phyloP scores from a whole-genome alignment of 2,888 invertebrate genomes.

The Plusia festucae region DNA sequence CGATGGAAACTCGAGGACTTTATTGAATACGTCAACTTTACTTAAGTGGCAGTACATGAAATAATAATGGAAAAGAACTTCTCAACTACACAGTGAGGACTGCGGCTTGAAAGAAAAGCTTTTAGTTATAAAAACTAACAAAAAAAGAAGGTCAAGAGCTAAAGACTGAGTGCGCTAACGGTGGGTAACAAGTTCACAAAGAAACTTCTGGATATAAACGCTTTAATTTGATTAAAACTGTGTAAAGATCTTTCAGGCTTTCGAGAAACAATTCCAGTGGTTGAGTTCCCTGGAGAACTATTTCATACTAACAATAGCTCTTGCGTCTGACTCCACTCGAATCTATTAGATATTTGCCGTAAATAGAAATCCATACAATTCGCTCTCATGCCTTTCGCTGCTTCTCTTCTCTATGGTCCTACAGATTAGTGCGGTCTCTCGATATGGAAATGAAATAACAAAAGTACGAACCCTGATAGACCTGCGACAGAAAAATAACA shows the following conservation, averaged over 20 bases:
- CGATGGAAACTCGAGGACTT: constrained; percentile 6
- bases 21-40: constrained; percentile 18
- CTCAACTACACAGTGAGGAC: constrained; percentile 28
- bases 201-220: constrained; percentile 46
- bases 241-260: constrained; percentile 20
- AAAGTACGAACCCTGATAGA: constrained; percentile 3
- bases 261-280: constrained; percentile 18
- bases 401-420: background rate
- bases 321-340: constrained; percentile 10
- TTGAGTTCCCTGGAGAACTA: constrained; percentile 9
- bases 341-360: constrained; percentile 18
- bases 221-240: constrained; percentile 61
- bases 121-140: constrained; percentile 64
- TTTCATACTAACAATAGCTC: constrained; percentile 20
- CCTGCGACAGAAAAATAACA: background rate
- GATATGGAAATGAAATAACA: constrained; percentile 26
- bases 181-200: constrained; percentile 47
- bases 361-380: constrained; percentile 25
- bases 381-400: constrained; percentile 9
- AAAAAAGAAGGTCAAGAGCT: constrained; percentile 54
- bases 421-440: constrained; percentile 18
- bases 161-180: constrained; percentile 42
- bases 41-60: constrained; percentile 21
- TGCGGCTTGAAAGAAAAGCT: constrained; percentile 56
- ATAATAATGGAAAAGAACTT: constrained; percentile 55